Percentiles rank a stretch among this genome's conserved stretches.
phyloP scores from a whole-genome alignment of 92 coral and sea anemone species.

The Pocillopora meandrina region DNA sequence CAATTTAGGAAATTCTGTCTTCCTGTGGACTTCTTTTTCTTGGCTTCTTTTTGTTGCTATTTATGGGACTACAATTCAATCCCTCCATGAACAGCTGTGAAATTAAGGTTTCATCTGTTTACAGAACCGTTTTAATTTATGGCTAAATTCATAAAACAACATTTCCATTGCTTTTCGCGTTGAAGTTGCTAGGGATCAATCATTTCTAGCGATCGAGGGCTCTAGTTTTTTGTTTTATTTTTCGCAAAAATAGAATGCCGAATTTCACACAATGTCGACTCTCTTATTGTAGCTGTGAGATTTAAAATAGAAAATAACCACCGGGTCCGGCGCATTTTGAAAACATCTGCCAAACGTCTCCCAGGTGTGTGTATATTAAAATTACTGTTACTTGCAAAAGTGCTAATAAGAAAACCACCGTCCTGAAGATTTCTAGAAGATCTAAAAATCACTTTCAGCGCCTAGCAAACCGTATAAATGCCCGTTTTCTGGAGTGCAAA shows the following conservation, averaged over 20 bases:
- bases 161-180: constrained; percentile 45
- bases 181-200: constrained; percentile 46
- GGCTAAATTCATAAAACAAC: constrained; percentile 65
- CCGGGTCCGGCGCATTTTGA: constrained; percentile 26
- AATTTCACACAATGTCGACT: constrained; percentile 23
- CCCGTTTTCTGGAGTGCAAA: neutral
- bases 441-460: constrained; percentile 8
- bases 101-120: constrained; percentile 85
- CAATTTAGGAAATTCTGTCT: constrained; percentile 3
- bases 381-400: constrained; percentile 63
- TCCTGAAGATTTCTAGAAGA: constrained; percentile 33
- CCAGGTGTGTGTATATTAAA: constrained; percentile 94
- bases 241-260: neutral
- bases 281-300: constrained; percentile 33
- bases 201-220: neutral
- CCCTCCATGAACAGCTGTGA: constrained; percentile 77
- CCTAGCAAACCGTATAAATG: constrained; percentile 1
- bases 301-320: constrained; percentile 42
- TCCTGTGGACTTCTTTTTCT: constrained; percentile 17
- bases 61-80: constrained; percentile 23
- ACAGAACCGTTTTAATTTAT: constrained; percentile 93
- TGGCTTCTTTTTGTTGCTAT: constrained; percentile 24
- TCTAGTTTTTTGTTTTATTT: neutral
- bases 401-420: constrained; percentile 45
- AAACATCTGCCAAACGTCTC: constrained; percentile 77